A percentile compares a stretch with the other conserved stretches of the same genome.
Conservation (phyloP, 2,113 vertebrate species). For the Athene cunicularia region DNA sequence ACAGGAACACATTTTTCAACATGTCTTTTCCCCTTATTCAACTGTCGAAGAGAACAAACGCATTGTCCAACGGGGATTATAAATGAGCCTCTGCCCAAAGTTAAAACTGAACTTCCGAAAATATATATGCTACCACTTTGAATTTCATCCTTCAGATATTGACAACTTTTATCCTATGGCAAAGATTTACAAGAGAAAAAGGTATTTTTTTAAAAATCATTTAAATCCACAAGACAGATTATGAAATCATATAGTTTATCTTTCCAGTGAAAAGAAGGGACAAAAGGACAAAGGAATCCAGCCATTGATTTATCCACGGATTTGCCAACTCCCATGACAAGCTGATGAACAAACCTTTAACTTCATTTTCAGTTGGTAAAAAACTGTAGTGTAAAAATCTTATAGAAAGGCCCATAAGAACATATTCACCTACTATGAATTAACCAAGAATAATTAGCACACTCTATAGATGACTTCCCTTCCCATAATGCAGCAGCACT, state of each 20-base stretch:
- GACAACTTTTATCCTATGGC: neutral
- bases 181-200: neutral
- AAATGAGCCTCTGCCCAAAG: slow-evolving; percentile 58
- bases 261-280: neutral
- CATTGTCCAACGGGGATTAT: slow-evolving; percentile 63
- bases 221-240: neutral
- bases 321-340: neutral
- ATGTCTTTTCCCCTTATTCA: slow-evolving; percentile 70
- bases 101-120: slow-evolving; percentile 41
- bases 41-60: slow-evolving; percentile 65
- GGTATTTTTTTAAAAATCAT: neutral
- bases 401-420: neutral
- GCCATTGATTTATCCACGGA: neutral
- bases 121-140: neutral
- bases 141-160: neutral
- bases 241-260: neutral
- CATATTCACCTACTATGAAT: neutral
- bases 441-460: neutral
- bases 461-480: neutral
- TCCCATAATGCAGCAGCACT: neutral
- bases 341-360: neutral
- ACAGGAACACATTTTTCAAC: slow-evolving; percentile 74
- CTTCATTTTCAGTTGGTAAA: neutral
- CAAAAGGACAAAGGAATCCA: neutral
- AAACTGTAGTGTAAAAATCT: neutral